Evolutionary conservation across 2,113 vertebrate genomes (phyloP).

Genomic region (Pollimyrus isidori): DNA sequence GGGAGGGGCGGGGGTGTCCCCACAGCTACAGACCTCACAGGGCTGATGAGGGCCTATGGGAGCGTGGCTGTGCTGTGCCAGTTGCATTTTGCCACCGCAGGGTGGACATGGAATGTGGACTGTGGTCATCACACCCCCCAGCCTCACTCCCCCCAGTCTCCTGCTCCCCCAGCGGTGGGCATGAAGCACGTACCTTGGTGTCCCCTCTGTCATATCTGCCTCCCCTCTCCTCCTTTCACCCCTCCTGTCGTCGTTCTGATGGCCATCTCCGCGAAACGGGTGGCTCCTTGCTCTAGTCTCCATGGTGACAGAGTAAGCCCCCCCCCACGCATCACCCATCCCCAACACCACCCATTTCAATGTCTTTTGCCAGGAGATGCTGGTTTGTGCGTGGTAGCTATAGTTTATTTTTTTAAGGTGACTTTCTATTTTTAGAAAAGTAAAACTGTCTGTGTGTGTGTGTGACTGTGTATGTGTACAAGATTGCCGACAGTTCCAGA

Average conservation of each 20-base stretch:
- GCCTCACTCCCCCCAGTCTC: constrained; percentile 38
- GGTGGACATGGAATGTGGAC: not conserved
- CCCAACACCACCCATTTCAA: not conserved
- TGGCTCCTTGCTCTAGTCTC: not conserved
- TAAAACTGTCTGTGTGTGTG: not conserved
- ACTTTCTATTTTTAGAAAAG: constrained; percentile 1
- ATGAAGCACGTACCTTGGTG: constrained; percentile 20
- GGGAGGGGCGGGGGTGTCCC: not conserved
- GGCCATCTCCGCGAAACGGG: not conserved
- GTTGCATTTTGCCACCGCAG: not conserved
- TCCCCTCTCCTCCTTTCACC: constrained; percentile 18
- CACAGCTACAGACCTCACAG: not conserved
- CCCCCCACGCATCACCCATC: not conserved
- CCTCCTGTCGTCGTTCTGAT: not conserved
- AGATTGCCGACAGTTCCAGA: not conserved
- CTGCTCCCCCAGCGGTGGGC: constrained; percentile 45
- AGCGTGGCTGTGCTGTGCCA: not conserved
- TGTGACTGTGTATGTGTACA: not conserved
- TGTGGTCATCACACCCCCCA: not conserved
- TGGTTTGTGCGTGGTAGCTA: not conserved
- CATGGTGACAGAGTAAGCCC: not conserved
- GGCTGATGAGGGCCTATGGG: not conserved
- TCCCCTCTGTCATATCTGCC: constrained; percentile 45
- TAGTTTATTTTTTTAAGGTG: not conserved
- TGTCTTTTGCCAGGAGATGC: not conserved